Conservation (phyloP, 2,113 vertebrate species). For the Phalacrocorax aristotelis region DNA sequence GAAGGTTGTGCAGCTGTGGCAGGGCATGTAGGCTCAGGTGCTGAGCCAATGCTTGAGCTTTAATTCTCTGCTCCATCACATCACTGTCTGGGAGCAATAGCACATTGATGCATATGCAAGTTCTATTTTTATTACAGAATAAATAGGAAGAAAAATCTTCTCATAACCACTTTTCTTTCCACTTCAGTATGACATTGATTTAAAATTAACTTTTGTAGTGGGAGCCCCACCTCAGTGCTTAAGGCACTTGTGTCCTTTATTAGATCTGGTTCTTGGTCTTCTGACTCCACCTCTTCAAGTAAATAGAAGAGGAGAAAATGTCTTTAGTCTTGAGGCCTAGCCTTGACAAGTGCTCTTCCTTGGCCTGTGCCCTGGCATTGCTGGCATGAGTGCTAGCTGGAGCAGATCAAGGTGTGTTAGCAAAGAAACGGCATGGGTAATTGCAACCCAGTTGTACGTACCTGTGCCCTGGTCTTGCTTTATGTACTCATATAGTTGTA, state of each 20-base stretch:
- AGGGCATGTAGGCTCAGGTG: neutral
- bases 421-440: neutral
- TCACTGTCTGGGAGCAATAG: neutral
- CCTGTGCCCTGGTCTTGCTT: neutral
- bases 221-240: neutral
- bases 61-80: neutral
- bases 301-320: neutral
- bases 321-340: neutral
- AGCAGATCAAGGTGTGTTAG: neutral
- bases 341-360: neutral
- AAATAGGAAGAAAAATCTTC: neutral
- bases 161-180: neutral
- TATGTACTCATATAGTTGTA: neutral
- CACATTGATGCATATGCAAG: neutral
- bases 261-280: neutral
- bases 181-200: neutral
- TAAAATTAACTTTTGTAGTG: neutral
- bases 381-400: neutral
- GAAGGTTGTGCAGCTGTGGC: neutral
- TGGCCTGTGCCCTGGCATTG: neutral
- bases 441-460: neutral
- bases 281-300: neutral
- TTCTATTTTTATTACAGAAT: neutral
- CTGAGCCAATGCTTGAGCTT: neutral
- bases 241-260: neutral